phyloP scores from a whole-genome alignment of 2,888 invertebrate genomes.

The Parnassius smintheus region DNA sequence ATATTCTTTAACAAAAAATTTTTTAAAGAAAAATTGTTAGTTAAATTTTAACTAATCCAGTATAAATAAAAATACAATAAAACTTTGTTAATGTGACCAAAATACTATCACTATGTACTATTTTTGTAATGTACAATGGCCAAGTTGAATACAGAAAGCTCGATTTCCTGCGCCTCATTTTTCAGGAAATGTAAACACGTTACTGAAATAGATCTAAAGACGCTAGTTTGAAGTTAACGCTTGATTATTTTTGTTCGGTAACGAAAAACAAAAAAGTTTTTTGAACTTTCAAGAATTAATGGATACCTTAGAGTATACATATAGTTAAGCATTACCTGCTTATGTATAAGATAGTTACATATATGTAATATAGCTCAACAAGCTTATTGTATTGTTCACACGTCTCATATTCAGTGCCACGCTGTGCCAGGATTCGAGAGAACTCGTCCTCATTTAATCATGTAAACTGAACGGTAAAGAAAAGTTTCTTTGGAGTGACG shows the following conservation, averaged over 20 bases:
- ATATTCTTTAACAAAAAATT: too few species aligned
- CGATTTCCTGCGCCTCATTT: constrained; percentile 31
- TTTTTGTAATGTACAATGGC: neutral
- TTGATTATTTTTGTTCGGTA: constrained; percentile 11
- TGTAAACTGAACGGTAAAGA: neutral
- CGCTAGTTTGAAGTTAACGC: constrained; percentile 9
- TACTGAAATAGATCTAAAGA: constrained; percentile 26
- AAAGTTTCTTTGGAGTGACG: constrained; percentile 28
- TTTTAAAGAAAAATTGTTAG: too few species aligned
- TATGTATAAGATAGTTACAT: neutral
- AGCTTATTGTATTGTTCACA: neutral
- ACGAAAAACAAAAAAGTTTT: constrained; percentile 10
- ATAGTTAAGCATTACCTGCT: neutral
- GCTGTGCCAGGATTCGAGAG: constrained; percentile 36
- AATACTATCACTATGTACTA: too few species aligned
- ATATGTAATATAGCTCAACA: neutral
- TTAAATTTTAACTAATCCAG: too few species aligned
- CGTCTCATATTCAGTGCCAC: neutral
- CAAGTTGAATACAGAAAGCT: constrained; percentile 18
- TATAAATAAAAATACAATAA: too few species aligned
- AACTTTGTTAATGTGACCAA: too few species aligned
- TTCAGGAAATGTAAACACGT: constrained; percentile 27
- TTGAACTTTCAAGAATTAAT: neutral
- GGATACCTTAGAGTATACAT: too few species aligned
- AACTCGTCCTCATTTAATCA: constrained; percentile 9